Evolutionary conservation across 2,888 invertebrate genomes (phyloP), one percentile per base, ranked within the genome.

Genomic region (Cactoblastis cactorum): DNA sequence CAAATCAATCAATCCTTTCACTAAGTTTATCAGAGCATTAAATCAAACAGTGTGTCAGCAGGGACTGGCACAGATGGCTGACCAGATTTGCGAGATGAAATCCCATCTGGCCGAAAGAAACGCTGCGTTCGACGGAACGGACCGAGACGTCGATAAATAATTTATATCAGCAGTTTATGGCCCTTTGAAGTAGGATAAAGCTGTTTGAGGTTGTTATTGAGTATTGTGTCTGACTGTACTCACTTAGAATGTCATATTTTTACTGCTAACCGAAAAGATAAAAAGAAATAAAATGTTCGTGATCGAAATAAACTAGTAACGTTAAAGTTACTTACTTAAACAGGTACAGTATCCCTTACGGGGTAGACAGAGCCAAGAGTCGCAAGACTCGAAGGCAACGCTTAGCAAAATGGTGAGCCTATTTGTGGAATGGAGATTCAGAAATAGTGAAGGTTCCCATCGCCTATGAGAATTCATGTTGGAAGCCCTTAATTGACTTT

Each of bases 1-100:
- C n/a, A n/a, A n/a, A 28, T 28, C 28, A 8, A 8, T 6, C 28
- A 8, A 28, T n/a, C n/a, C n/a, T n/a, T n/a, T n/a, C n/a, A 8
- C 28, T 9, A 28, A 4, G 28, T 28, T 28, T 28, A 5, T 3
- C 22, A 22, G 5, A 22, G 3, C 22, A 9, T 28, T 28, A 28
- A 28, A 28, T 8, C 28, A 28, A 28, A 0, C 77, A 33, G 76
- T 84, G 60, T 80, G 80, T 83, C 67, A 51, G 59, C 46, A 55
- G 73, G 80, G 77, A 80, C 78, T 78, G 77, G 69, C 83, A 82
- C 86, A 87, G 83, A 85, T 86, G 85, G 83, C 67, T 62, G 72
- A 66, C 71, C 76, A 81, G 84, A 85, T 86, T 82, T 77, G 69
- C 64, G 71, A 75, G n/a, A 76, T 75, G 65, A 80, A 83, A 87